These are phyloP conservation scores for Catalaphyllia jardinei DNA, from an alignment of 64 coral and sea anemone species.

Conservation along the genomic window DNA sequence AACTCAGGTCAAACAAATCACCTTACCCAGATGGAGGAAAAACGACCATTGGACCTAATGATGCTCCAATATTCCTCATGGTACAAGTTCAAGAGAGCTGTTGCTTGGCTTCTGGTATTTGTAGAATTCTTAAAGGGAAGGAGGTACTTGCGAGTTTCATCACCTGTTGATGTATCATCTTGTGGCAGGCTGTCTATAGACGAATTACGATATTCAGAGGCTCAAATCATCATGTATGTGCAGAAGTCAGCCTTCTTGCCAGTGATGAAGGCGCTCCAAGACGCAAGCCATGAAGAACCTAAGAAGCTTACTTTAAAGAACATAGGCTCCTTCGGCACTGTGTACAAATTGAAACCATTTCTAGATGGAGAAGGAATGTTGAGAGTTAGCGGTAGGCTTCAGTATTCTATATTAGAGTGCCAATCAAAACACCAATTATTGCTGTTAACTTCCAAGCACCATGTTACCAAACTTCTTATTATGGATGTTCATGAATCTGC, in stretches of 20 bases:
- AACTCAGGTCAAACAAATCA: background rate
- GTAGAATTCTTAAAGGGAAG: no score
- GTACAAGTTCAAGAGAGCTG: no score
- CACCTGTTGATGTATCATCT: background rate
- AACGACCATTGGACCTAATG: background rate
- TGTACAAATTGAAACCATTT: conserved; percentile 9
- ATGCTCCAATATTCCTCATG: background rate
- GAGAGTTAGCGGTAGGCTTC: conserved; percentile 31
- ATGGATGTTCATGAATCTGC: background rate
- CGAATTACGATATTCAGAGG: background rate
- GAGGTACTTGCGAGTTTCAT: background rate
- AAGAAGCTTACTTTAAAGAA: background rate
- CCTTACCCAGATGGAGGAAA: background rate
- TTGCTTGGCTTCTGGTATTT: no score
- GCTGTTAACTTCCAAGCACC: conserved; percentile 13
- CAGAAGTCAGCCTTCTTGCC: no score
- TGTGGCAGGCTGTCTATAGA: background rate
- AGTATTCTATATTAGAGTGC: background rate
- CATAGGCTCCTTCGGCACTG: background rate
- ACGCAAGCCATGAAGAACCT: background rate
- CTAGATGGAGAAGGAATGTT: no score
- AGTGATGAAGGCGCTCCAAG: background rate
- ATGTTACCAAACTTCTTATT: conserved; percentile 12
- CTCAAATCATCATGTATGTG: background rate
- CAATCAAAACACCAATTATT: conserved; percentile 19